Conservation (phyloP, 2,797 vertebrate species). For the Sorex maritimensis region DNA sequence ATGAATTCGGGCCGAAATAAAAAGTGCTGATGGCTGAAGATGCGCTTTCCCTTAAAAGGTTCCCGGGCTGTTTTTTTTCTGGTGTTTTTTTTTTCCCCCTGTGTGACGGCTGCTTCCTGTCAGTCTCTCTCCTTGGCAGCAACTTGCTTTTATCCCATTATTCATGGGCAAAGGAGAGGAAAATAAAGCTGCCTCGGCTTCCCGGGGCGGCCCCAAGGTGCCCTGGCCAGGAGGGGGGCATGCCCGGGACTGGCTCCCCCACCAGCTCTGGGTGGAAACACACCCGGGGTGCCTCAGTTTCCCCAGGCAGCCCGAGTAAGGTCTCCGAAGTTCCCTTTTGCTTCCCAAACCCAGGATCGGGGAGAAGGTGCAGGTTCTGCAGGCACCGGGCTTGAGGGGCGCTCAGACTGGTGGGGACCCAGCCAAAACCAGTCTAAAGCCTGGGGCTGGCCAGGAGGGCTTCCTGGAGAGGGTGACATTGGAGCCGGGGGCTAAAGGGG, state of each 20-base stretch:
- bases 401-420: rapidly evolving
- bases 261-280: background rate
- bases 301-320: background rate
- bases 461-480: constrained; percentile 32
- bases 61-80: background rate
- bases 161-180: constrained; percentile 65
- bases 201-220: rapidly evolving
- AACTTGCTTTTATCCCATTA: constrained; percentile 82
- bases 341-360: background rate
- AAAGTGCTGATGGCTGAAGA: constrained; percentile 82
- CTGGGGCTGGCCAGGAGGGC: background rate
- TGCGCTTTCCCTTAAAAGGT: constrained; percentile 52
- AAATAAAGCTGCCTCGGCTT: constrained; percentile 60
- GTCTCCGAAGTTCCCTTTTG: background rate
- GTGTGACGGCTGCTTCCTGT: background rate
- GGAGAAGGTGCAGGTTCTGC: background rate
- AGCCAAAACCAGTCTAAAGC: too few species aligned
- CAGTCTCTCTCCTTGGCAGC: constrained; percentile 54
- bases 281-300: background rate
- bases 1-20: constrained; percentile 88
- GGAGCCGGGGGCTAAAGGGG: background rate
- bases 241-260: rapidly evolving
- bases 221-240: rapidly evolving
- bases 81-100: background rate
- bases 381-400: background rate